Evolutionary conservation across 2,888 invertebrate species (phyloP), one percentile per base, ranked within the genome.

Genomic region (Pollenia angustigena): DNA sequence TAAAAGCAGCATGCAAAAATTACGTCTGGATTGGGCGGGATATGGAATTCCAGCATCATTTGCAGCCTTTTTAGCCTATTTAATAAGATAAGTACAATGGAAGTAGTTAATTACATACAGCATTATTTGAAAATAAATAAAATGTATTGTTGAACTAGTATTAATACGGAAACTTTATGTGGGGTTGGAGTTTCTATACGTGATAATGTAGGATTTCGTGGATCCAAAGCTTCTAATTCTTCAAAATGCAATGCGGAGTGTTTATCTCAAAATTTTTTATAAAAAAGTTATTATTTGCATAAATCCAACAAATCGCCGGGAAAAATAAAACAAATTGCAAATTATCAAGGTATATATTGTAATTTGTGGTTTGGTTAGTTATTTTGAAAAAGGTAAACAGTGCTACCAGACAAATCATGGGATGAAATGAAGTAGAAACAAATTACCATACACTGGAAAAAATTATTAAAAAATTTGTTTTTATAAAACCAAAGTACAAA

Each of bases 1-100:
- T 16, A 98, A 94, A 48, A 97, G 95, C 8, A 97, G 94, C 92
- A 97, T 95, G 93, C 97, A 97, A 92, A 98, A 97, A 91, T 97
- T 96, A 89, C 97, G 95, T 81, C 96, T 94, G 88, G 96, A 95
- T 90, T 95, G 95, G 18, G 96, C 94, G 76, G 94, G 94, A 90
- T 92, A 87, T 68, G 88, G 89, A 0, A 91, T 89, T 2, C 91
- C 93, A 4, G 90, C 88, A 50, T 92, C 93, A 14, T 90, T 83
- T 1, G 91, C 90, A 4, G 88, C 87, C 64, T 92, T 92, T 64
- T 93, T 93, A 3, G 91, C 91, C 93, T 93, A 50, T 7, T 7
- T 81, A 56, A 64, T 11, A 46, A 48, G 18, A 64, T 12, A 32
- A 44, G n/a, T 40, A 40, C 9, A 60, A 9, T 44, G 32, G 32